Evolutionary conservation across 2,888 invertebrate species (phyloP).

Genomic region (Polyommatus iphigenia): DNA sequence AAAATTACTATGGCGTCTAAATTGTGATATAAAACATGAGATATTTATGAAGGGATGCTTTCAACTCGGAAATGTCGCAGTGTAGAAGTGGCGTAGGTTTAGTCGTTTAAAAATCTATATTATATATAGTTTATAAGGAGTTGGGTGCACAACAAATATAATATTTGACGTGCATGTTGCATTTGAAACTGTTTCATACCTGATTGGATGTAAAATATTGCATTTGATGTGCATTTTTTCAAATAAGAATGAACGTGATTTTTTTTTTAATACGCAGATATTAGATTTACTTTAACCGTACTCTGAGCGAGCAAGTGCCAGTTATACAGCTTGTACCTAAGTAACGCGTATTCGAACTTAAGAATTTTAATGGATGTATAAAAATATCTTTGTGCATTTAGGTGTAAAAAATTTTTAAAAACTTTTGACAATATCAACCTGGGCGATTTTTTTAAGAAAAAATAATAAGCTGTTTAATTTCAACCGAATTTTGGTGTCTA

Average conservation of each 20-base stretch:
- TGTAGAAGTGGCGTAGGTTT: slow-evolving; percentile 23
- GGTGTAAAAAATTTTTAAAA: not conserved
- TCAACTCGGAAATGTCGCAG: not conserved
- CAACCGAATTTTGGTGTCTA: not conserved
- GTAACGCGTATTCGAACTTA: not conserved
- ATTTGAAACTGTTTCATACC: not conserved
- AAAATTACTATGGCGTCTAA: not conserved
- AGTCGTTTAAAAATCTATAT: slow-evolving; percentile 26
- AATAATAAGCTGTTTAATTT: not conserved
- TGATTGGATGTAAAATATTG: not conserved
- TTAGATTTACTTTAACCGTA: slow-evolving; percentile 14
- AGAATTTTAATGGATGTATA: not conserved
- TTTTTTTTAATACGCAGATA: slow-evolving; percentile 7
- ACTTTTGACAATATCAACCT: not conserved
- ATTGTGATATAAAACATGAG: not conserved
- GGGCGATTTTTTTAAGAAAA: not conserved
- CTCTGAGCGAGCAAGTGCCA: slow-evolving; percentile 3
- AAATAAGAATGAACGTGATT: slow-evolving; percentile 22
- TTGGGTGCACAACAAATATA: slow-evolving; percentile 10
- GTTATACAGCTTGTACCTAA: slow-evolving; percentile 1
- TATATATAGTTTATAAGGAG: slow-evolving; percentile 22
- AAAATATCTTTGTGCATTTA: not conserved
- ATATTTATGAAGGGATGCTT: not conserved
- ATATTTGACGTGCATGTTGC: not conserved
- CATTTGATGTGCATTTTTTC: slow-evolving; percentile 21